Percentiles rank a stretch among this genome's conserved stretches.
Conservation (phyloP, 2,113 vertebrate species). For the Silurus asotus region DNA sequence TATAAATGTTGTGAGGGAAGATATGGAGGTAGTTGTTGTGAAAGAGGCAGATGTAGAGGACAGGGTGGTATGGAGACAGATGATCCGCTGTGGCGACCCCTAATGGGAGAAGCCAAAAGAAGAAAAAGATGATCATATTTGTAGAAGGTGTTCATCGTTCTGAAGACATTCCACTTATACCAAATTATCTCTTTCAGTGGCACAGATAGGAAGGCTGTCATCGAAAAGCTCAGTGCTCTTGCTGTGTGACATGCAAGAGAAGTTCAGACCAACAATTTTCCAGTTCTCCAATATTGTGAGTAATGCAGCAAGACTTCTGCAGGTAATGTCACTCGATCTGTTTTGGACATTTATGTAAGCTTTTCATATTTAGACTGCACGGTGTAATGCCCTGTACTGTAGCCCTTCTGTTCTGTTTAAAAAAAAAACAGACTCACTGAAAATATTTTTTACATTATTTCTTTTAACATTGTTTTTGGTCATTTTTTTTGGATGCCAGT, state of each 20-base stretch:
- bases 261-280: constrained; percentile 77
- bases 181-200: constrained; percentile 19
- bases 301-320: constrained; percentile 80
- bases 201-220: constrained; percentile 65
- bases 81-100: too few species aligned
- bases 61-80: too few species aligned
- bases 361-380: neutral
- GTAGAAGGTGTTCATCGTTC: neutral
- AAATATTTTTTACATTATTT: neutral
- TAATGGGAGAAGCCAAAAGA: too few species aligned
- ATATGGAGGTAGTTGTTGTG: too few species aligned
- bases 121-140: neutral
- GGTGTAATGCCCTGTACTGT: neutral
- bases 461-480: neutral
- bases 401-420: neutral
- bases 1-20: too few species aligned
- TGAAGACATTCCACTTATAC: neutral
- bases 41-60: too few species aligned
- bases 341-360: neutral
- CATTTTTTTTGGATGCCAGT: neutral
- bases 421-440: neutral
- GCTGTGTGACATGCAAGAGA: constrained; percentile 90
- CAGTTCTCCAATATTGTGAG: constrained; percentile 84
- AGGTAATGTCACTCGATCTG: constrained; percentile 68
- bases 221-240: constrained; percentile 78